Percentiles rank a stretch among this genome's conserved stretches.
Evolutionary conservation across 1,140 invertebrate genomes (phyloP).

Genomic region (Leptopilina clavipes): DNA sequence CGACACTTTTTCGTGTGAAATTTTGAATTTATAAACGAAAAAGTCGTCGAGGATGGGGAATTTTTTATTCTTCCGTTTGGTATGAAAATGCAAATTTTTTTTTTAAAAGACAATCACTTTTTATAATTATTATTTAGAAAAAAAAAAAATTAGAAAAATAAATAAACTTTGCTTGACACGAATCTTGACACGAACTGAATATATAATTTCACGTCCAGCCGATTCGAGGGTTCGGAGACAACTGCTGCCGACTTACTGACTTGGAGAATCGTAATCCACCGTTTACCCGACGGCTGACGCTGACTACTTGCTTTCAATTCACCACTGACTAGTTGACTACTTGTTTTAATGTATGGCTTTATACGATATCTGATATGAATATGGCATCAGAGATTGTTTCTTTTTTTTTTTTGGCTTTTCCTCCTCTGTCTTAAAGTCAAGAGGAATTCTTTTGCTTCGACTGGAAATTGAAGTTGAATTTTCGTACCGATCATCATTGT

Average conservation of each 20-base stretch:
- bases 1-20: too few species aligned
- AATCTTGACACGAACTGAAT: constrained; percentile 46
- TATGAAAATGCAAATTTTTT: too few species aligned
- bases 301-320: constrained; percentile 58
- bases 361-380: neutral
- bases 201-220: constrained; percentile 62
- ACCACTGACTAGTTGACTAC: constrained; percentile 5
- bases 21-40: too few species aligned
- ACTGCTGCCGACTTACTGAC: constrained; percentile 67
- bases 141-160: too few species aligned
- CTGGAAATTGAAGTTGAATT: too few species aligned
- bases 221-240: constrained; percentile 70
- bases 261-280: constrained; percentile 56
- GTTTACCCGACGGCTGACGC: constrained; percentile 59
- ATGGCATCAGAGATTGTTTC: neutral
- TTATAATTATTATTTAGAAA: too few species aligned
- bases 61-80: too few species aligned
- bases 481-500: too few species aligned
- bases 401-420: neutral
- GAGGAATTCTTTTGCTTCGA: neutral
- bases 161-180: neutral
- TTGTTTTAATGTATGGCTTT: neutral
- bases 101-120: too few species aligned
- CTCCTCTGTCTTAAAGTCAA: neutral
- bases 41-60: too few species aligned